Evolutionary conservation across 2,113 vertebrate genomes (phyloP).

Genomic region (Sapayoa aenigma): DNA sequence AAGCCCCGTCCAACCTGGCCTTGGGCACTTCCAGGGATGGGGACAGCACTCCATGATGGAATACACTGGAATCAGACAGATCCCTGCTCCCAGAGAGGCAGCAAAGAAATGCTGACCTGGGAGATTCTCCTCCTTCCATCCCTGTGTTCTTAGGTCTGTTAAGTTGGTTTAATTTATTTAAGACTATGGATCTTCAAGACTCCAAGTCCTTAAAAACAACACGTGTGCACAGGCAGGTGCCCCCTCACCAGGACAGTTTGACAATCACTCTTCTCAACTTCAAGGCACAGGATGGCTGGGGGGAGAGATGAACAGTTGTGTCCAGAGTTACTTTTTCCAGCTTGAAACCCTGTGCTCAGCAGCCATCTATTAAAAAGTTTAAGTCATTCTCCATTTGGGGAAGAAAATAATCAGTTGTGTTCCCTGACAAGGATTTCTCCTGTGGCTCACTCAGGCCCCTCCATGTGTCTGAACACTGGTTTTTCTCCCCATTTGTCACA

Average conservation of each 20-base stretch:
- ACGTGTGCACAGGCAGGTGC: fast-evolving
- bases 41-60: neutral
- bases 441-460: neutral
- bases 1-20: neutral
- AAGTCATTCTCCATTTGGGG: neutral
- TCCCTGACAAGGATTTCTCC: neutral
- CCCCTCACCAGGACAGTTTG: fast-evolving
- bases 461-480: fast-evolving
- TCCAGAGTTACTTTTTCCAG: neutral
- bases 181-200: neutral
- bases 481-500: neutral
- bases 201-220: neutral
- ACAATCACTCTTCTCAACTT: neutral
- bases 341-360: neutral
- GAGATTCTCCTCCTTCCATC: neutral
- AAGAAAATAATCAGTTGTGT: neutral
- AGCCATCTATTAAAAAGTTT: neutral
- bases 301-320: neutral
- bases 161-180: neutral
- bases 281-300: neutral
- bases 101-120: neutral
- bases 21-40: neutral
- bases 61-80: neutral
- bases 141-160: neutral
- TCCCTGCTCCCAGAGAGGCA: neutral